These are phyloP conservation scores for Clarias pachynema DNA, from an alignment of 2,797 vertebrate species.

Conservation along the genomic window DNA sequence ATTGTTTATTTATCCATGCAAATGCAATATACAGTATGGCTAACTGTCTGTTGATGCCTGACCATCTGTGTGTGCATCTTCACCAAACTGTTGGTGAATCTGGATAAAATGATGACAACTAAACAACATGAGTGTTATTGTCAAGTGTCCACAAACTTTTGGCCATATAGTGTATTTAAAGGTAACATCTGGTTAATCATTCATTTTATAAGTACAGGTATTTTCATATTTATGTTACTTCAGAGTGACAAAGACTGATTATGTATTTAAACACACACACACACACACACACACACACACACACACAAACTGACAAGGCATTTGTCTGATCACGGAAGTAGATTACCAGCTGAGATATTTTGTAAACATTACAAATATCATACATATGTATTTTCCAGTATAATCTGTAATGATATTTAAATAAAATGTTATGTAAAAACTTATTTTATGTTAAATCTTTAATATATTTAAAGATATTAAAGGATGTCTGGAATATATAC, in stretches of 20 bases:
- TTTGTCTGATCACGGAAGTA: not conserved
- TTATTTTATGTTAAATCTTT: not conserved
- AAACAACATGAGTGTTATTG: not conserved
- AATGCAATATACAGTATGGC: not conserved
- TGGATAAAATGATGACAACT: no score
- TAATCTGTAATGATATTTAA: not conserved
- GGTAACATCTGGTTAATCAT: not conserved
- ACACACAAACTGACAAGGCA: not conserved
- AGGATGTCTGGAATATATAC: constrained; percentile 28
- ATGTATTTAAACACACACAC: constrained; percentile 1
- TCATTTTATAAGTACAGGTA: not conserved
- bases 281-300: not conserved
- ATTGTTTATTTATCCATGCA: not conserved
- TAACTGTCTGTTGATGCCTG: not conserved
- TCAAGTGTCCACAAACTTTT: not conserved
- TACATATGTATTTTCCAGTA: not conserved
- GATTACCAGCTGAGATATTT: constrained; percentile 10
- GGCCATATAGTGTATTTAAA: not conserved
- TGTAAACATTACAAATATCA: not conserved
- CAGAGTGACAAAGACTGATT: not conserved
- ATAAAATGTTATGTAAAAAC: not conserved
- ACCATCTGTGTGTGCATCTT: not conserved
- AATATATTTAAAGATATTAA: constrained; percentile 22
- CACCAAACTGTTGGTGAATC: not conserved
- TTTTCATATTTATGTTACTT: not conserved